phyloP scores from a whole-genome alignment of 2,797 vertebrate genomes.

The Naso thynnoides region DNA sequence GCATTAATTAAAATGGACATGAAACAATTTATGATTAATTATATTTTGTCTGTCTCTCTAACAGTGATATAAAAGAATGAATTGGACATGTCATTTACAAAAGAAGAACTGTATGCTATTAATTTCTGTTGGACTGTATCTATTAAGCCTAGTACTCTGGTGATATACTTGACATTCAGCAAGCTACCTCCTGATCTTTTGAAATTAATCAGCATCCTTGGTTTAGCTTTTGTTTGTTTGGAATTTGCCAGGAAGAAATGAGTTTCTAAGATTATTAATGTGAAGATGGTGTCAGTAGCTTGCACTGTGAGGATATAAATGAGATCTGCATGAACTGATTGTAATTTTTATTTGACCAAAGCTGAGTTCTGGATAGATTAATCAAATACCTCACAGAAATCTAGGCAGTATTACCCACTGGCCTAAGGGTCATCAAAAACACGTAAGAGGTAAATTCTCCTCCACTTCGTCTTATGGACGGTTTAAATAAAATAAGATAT shows the following conservation, averaged over 20 bases:
- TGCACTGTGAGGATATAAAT: conserved; percentile 1
- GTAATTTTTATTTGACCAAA: conserved; percentile 11
- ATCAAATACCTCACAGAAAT: conserved; percentile 35
- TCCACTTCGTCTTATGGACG: too few relatives aligned
- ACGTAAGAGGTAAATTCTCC: too few relatives aligned
- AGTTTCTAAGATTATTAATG: conserved; percentile 33
- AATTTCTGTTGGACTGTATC: conserved; percentile 8
- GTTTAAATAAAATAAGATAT: too few relatives aligned
- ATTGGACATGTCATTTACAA: conserved; percentile 5
- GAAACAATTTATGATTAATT: too few relatives aligned
- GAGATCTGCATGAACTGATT: conserved; percentile 9
- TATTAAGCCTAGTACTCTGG: background rate
- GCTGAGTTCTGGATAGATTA: conserved; percentile 20
- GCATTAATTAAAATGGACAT: too few relatives aligned
- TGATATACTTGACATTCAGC: conserved; percentile 34
- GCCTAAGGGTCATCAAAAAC: too few relatives aligned
- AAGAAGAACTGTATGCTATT: conserved; percentile 4
- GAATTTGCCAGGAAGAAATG: conserved; percentile 14
- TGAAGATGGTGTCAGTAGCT: background rate
- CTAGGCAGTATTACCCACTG: background rate
- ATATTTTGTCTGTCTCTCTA: background rate
- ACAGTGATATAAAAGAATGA: background rate
- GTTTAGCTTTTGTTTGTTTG: conserved; percentile 36
- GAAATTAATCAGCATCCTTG: conserved; percentile 21
- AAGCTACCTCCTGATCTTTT: conserved; percentile 18